A percentile compares a stretch with the other conserved stretches of the same genome.
Conservation (phyloP, 2,113 vertebrate species). For the Ptyas mucosa region DNA sequence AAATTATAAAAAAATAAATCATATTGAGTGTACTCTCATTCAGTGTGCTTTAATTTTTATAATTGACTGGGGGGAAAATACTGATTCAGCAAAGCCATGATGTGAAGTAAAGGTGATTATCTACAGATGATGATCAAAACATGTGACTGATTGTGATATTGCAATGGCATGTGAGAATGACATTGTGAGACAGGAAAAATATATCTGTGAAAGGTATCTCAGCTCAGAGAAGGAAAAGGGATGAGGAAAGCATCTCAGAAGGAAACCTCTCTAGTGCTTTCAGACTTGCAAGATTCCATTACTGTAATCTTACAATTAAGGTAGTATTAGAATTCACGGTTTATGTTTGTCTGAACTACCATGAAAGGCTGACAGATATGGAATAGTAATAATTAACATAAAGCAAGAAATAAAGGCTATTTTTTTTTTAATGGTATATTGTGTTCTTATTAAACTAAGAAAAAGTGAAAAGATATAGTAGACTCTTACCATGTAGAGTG, state of each 20-base stretch:
- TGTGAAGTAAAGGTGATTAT: background rate
- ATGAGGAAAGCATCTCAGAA: background rate
- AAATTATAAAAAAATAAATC: background rate
- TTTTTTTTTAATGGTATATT: background rate
- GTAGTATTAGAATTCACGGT: background rate
- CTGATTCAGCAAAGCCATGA: background rate
- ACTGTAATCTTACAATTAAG: background rate
- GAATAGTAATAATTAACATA: background rate
- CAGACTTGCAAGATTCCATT: background rate
- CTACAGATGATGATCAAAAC: background rate
- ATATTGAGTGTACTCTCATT: background rate
- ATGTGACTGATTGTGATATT: background rate
- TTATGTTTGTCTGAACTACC: background rate
- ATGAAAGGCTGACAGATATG: background rate
- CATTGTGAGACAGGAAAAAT: background rate
- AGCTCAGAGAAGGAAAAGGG: background rate
- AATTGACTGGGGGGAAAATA: background rate
- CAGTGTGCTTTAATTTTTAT: background rate
- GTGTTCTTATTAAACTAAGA: background rate
- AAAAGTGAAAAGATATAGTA: background rate
- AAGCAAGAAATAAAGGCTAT: background rate
- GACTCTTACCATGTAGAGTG: background rate
- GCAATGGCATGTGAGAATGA: background rate
- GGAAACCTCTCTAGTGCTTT: background rate
- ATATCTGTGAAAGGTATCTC: background rate